Evolutionary conservation across 1,140 invertebrate species (phyloP).

Genomic region (Choristoneura fumiferana): DNA sequence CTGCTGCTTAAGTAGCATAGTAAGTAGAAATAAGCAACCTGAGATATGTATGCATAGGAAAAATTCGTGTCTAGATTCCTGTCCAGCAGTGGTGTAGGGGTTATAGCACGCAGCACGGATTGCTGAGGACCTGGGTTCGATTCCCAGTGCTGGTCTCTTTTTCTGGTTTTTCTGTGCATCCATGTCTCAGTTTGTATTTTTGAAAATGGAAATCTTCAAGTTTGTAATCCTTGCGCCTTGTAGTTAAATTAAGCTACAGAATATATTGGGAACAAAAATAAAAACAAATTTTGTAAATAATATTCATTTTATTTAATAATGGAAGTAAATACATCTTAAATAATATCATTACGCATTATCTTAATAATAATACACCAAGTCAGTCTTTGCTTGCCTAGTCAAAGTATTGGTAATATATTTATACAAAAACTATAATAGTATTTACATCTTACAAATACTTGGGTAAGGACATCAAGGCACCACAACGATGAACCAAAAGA

Average conservation of each 20-base stretch:
- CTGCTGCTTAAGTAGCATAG: too few relatives aligned
- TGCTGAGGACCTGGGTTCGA: too few relatives aligned
- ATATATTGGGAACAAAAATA: conserved; percentile 29
- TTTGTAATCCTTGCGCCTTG: too few relatives aligned
- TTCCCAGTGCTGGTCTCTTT: too few relatives aligned
- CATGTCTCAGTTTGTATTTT: too few relatives aligned
- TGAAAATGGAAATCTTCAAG: too few relatives aligned
- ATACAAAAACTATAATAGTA: conserved; percentile 41
- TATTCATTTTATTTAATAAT: conserved; percentile 56
- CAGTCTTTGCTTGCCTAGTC: conserved; percentile 75
- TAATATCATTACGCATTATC: conserved; percentile 44
- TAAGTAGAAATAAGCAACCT: too few relatives aligned
- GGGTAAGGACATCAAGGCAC: conserved; percentile 35
- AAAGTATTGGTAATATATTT: conserved; percentile 61
- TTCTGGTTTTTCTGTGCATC: too few relatives aligned
- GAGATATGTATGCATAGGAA: too few relatives aligned
- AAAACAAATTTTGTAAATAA: conserved; percentile 36
- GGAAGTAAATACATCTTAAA: conserved; percentile 60
- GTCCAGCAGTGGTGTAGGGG: too few relatives aligned
- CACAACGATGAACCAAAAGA: conserved; percentile 27
- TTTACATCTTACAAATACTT: conserved; percentile 39
- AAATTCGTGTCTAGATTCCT: too few relatives aligned
- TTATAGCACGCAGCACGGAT: too few relatives aligned
- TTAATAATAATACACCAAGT: conserved; percentile 70
- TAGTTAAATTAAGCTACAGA: background rate